Evolutionary conservation across 1,140 invertebrate species (phyloP).

Genomic region (Meteorus sp.): DNA sequence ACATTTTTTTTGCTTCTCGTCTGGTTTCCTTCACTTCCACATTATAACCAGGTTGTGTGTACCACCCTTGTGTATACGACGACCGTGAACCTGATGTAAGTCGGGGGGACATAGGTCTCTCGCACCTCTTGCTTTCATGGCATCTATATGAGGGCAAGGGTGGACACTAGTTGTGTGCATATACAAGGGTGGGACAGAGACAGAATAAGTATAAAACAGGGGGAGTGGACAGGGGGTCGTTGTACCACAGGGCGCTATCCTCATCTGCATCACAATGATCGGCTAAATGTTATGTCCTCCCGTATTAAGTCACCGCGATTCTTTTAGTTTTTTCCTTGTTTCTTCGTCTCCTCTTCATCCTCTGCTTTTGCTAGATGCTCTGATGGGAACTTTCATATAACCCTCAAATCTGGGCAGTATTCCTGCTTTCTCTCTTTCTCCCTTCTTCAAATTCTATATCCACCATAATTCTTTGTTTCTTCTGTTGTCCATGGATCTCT

Average conservation of each 20-base stretch:
- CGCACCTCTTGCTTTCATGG: conserved; percentile 11
- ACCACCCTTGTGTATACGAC: too few relatives aligned
- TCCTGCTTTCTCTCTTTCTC: neutral
- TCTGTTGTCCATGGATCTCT: too few relatives aligned
- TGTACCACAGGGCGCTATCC: conserved; percentile 25
- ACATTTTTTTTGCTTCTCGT: neutral
- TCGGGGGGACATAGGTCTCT: conserved; percentile 16
- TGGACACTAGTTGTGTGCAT: conserved; percentile 13
- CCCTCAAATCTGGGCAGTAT: neutral
- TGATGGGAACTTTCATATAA: neutral
- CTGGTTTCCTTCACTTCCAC: conserved; percentile 4
- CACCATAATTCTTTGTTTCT: too few relatives aligned
- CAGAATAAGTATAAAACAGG: conserved; percentile 8
- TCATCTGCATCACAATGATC: conserved; percentile 28
- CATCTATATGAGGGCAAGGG: conserved; percentile 8
- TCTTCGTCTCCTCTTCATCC: neutral
- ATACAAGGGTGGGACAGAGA: conserved; percentile 16
- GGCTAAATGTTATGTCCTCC: conserved; percentile 29
- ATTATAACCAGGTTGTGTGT: conserved; percentile 37
- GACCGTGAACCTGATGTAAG: conserved; percentile 51
- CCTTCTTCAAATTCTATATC: too few relatives aligned
- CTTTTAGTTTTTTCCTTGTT: conserved; percentile 23
- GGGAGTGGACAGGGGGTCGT: conserved; percentile 24
- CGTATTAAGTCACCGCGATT: conserved; percentile 30
- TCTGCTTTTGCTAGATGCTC: too few relatives aligned